Base-by-base conservation (phyloP, 2,113 vertebrate species). In the Cairina moschata region DNA sequence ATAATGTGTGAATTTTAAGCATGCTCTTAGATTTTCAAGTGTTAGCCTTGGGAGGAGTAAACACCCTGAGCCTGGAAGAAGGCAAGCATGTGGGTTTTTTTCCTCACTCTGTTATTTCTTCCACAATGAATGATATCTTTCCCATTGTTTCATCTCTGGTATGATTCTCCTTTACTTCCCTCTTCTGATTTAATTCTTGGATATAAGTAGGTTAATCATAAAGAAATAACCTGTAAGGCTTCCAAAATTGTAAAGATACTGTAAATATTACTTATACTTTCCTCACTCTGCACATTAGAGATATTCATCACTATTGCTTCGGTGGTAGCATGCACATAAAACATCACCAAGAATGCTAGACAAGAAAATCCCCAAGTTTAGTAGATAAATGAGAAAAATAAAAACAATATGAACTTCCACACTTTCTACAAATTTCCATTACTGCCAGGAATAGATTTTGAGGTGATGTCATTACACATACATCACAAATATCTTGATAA, bases 121-220 rank as follows among this genome's bases (percentile, higher is more conserved):
- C 52, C 58, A 66, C 55, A 76, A 21, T 32, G 44, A 74, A 67
- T 58, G 3, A 54, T 55, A 62, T 77, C 88, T 91, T 42, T 28
- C 72, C 59, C 59, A 63, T 88, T 93, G 59, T 74, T 93, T 83
- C 40, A 55, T 73, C 71, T 94, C 44, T 56, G 0, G 2, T 29
- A 72, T 83, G 76, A 88, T 90, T 93, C 88, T 81, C 65, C 56
- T 92, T 90, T 86, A 92, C 68, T 86, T 73, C 42, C 46, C 56
- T 88, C 79, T 93, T 96, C 92, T 93, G 88, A 92, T 96, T 96
- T 93, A 95, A 63, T 13, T 63, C 76, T 69, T 91, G 79, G 67
- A 50, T 88, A 91, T 88, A 74, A 44, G 42, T 34, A 93, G 72
- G 50, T 86, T 74, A 63, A 76, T 2, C 80, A 63, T 26, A 28